Evolutionary conservation across 1,140 invertebrate genomes (phyloP).

Genomic region (Amphibalanus amphitrite): DNA sequence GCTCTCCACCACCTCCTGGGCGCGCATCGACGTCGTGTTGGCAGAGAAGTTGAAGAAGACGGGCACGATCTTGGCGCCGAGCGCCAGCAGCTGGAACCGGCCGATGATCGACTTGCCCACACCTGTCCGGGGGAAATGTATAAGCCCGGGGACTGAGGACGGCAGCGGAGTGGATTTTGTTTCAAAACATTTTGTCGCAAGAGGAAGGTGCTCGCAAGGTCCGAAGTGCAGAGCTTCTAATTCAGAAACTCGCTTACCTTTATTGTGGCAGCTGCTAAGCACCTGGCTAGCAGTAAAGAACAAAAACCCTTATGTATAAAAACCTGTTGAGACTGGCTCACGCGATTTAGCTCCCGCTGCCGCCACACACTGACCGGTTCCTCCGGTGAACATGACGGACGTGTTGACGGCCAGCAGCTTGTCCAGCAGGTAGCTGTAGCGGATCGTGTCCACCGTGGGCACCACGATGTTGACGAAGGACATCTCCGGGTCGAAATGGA

Average conservation of each 20-base stretch:
- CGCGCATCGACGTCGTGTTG: constrained; percentile 81
- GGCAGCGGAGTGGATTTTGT: too few species aligned
- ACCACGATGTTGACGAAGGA: constrained; percentile 83
- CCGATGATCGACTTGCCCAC: constrained; percentile 74
- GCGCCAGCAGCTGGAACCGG: constrained; percentile 45
- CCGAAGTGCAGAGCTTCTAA: too few species aligned
- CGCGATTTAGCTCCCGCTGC: neutral
- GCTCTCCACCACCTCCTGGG: constrained; percentile 88
- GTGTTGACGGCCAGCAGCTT: constrained; percentile 47
- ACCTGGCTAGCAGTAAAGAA: too few species aligned
- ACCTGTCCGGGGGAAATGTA: constrained; percentile 30
- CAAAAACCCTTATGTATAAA: too few species aligned
- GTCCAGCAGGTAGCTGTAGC: constrained; percentile 56
- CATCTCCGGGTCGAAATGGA: constrained; percentile 42
- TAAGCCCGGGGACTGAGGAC: too few species aligned
- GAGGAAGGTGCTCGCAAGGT: too few species aligned
- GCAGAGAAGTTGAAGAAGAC: constrained; percentile 82
- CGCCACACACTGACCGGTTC: constrained; percentile 35
- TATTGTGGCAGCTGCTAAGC: too few species aligned
- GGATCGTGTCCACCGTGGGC: constrained; percentile 72
- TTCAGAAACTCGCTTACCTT: too few species aligned
- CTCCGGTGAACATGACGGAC: constrained; percentile 55
- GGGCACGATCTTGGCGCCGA: constrained; percentile 44
- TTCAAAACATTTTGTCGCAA: too few species aligned
- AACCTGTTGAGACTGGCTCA: too few species aligned